Evolutionary conservation across 2,113 vertebrate genomes (phyloP).

Genomic region (Arizona elegans): DNA sequence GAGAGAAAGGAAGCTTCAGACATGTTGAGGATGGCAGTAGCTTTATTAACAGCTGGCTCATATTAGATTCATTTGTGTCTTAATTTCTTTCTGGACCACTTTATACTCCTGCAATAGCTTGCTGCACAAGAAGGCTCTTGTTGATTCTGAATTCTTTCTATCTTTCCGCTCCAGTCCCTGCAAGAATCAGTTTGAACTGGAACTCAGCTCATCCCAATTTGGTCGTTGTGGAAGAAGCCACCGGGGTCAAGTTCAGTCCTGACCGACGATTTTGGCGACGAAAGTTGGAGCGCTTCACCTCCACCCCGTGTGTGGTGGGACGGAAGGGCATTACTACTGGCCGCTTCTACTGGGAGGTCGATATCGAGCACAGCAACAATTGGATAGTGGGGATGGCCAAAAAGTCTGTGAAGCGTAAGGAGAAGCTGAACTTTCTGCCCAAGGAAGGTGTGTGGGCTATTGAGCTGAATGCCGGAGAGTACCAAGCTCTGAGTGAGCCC

Average conservation of each 20-base stretch:
- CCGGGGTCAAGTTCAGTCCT: constrained; percentile 18
- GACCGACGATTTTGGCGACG: neutral
- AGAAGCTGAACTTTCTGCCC: neutral
- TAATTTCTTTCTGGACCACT: neutral
- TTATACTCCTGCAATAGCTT: too few species aligned
- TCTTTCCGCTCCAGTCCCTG: neutral
- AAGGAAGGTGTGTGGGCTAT: constrained; percentile 30
- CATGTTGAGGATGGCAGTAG: neutral
- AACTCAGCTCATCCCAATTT: constrained; percentile 25
- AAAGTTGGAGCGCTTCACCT: neutral
- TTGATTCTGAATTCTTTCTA: neutral
- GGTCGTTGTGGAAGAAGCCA: constrained; percentile 14
- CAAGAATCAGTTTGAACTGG: constrained; percentile 22
- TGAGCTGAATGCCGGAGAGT: neutral
- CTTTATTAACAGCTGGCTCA: neutral
- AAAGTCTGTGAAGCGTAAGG: constrained; percentile 36
- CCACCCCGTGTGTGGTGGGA: constrained; percentile 12
- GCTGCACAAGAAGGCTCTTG: neutral
- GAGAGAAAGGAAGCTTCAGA: neutral
- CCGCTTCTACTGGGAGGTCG: constrained; percentile 41
- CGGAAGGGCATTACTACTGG: constrained; percentile 1
- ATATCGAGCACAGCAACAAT: constrained; percentile 20
- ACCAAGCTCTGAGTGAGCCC: constrained; percentile 15
- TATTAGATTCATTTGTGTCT: neutral
- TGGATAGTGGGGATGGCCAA: constrained; percentile 42